Evolutionary conservation across 1,140 invertebrate species (phyloP).

Genomic region (Stratiolaelaps scimitus): DNA sequence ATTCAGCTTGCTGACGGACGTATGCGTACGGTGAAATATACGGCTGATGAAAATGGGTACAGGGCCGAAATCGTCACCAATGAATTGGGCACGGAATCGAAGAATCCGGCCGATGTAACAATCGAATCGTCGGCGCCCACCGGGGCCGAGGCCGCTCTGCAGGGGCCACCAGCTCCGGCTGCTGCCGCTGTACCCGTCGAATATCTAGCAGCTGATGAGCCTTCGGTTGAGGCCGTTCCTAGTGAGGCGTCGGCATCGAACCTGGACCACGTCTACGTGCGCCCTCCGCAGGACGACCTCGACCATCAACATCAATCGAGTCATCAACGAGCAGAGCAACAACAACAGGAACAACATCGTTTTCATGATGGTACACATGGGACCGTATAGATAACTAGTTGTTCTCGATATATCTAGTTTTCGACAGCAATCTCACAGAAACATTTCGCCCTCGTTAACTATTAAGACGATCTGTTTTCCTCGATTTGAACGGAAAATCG

Average conservation of each 20-base stretch:
- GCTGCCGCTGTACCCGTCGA: neutral
- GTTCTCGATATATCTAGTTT: too few relatives aligned
- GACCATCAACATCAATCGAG: too few relatives aligned
- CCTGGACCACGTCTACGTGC: constrained; percentile 3
- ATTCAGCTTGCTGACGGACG: constrained; percentile 34
- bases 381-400: too few relatives aligned
- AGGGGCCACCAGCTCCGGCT: neutral
- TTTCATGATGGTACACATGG: too few relatives aligned
- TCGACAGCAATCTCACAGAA: too few relatives aligned
- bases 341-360: too few relatives aligned
- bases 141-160: neutral
- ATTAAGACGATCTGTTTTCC: too few relatives aligned
- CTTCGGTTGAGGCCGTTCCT: neutral
- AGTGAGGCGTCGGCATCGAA: neutral
- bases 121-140: constrained; percentile 19
- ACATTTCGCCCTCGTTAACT: too few relatives aligned
- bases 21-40: constrained; percentile 34
- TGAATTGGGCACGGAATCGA: constrained; percentile 13
- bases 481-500: too few relatives aligned
- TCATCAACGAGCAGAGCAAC: too few relatives aligned
- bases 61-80: constrained; percentile 31
- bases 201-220: neutral
- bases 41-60: constrained; percentile 33
- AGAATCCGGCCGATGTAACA: constrained; percentile 13
- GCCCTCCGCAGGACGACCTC: too few relatives aligned